These are phyloP conservation scores for Cheumatopsyche charites DNA, from an alignment of 1,140 invertebrate species.

Conservation along the genomic window DNA sequence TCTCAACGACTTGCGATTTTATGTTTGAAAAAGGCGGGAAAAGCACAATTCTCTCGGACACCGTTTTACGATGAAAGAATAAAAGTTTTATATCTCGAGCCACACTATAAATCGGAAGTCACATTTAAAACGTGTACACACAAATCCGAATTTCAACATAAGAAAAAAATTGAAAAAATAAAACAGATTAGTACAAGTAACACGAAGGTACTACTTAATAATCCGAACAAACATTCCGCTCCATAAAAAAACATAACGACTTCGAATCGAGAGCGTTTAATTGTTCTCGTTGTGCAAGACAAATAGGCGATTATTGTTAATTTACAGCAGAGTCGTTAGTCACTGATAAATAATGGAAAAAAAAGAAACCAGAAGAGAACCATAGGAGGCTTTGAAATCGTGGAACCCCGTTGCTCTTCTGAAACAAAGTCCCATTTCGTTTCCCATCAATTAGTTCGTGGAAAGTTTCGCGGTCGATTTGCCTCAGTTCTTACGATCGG, in stretches of 20 bases:
- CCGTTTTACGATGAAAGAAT: conserved; percentile 7
- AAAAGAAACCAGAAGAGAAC: conserved; percentile 9
- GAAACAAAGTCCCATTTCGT: neutral
- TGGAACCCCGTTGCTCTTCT: conserved; percentile 17
- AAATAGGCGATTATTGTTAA: conserved; percentile 33
- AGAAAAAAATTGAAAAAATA: neutral
- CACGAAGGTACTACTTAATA: no score
- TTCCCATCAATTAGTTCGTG: no score
- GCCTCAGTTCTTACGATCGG: no score
- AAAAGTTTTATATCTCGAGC: conserved; percentile 18
- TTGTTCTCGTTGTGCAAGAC: conserved; percentile 30
- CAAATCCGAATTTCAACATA: no score
- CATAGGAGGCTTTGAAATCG: neutral
- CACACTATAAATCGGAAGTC: conserved; percentile 12
- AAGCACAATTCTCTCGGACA: neutral
- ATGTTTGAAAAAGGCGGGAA: neutral
- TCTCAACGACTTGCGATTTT: neutral
- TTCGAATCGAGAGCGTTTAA: conserved; percentile 10
- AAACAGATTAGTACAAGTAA: no score
- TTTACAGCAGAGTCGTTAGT: conserved; percentile 20
- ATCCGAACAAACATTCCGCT: no score
- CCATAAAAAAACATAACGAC: neutral
- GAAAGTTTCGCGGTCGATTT: no score
- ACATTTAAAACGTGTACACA: neutral
- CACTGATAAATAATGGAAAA: no score